Evolutionary conservation across 2,888 invertebrate species (phyloP).

Genomic region (Drosophila fungiperda): DNA sequence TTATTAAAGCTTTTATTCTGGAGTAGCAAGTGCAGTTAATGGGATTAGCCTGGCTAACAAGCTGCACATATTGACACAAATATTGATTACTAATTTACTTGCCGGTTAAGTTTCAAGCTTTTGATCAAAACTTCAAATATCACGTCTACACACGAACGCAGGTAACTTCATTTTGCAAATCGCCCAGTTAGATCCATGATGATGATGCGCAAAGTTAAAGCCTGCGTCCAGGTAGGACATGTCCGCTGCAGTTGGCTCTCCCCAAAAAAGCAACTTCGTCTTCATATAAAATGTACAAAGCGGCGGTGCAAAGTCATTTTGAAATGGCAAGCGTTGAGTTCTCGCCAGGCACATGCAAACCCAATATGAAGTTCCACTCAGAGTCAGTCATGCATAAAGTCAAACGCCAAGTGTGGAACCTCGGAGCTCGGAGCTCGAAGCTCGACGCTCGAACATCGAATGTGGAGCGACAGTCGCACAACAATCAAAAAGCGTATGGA

Average conservation of each 20-base stretch:
- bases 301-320: slow-evolving; percentile 61
- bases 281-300: slow-evolving; percentile 79
- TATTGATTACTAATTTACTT: slow-evolving; percentile 76
- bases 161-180: slow-evolving; percentile 63
- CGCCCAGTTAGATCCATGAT: slow-evolving; percentile 30
- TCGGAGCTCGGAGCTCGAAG: slow-evolving; percentile 5
- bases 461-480: slow-evolving; percentile 53
- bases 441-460: slow-evolving; percentile 11
- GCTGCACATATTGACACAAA: slow-evolving; percentile 68
- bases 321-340: slow-evolving; percentile 13
- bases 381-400: slow-evolving; percentile 70
- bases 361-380: slow-evolving; percentile 73
- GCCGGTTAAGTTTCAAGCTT: slow-evolving; percentile 38
- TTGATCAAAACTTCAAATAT: slow-evolving; percentile 43
- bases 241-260: slow-evolving; percentile 32
- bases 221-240: slow-evolving; percentile 52
- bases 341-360: slow-evolving; percentile 43
- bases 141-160: slow-evolving; percentile 45
- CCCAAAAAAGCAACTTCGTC: slow-evolving; percentile 35
- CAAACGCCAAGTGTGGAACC: slow-evolving; percentile 62
- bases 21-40: slow-evolving; percentile 54
- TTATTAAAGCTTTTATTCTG: slow-evolving; percentile 51
- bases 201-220: slow-evolving; percentile 37
- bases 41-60: slow-evolving; percentile 41
- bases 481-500: slow-evolving; percentile 76